Evolutionary conservation across 2,888 invertebrate genomes (phyloP).

Genomic region (Spatulosminthurus flaviceps): DNA sequence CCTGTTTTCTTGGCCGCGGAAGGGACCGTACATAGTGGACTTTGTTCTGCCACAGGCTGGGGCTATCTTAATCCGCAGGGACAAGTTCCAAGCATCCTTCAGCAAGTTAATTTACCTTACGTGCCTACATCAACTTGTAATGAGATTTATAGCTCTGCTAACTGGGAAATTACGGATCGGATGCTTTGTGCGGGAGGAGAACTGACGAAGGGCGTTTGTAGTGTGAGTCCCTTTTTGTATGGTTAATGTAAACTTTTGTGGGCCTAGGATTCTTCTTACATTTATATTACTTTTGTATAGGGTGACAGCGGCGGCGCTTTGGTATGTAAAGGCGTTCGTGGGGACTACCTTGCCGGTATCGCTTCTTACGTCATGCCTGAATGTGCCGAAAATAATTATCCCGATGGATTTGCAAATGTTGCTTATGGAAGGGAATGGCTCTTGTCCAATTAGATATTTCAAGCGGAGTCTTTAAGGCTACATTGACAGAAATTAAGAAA

Average conservation of each 20-base stretch:
- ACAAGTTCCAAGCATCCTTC: slow-evolving; percentile 5
- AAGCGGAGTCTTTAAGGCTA: no score
- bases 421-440: background rate
- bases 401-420: slow-evolving; percentile 31
- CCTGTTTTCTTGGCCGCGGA: background rate
- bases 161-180: background rate
- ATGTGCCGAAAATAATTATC: slow-evolving; percentile 5
- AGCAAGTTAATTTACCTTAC: background rate
- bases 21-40: background rate
- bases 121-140: background rate
- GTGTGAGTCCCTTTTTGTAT: slow-evolving; percentile 1
- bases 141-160: background rate
- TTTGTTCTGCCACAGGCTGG: slow-evolving; percentile 24
- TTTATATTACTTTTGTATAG: background rate
- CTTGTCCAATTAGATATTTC: background rate
- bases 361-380: slow-evolving; percentile 15
- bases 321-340: slow-evolving; percentile 1
- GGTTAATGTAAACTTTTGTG: no score
- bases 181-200: slow-evolving; percentile 1
- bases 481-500: no score
- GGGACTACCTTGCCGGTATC: slow-evolving; percentile 24
- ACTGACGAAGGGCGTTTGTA: background rate
- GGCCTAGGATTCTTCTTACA: background rate
- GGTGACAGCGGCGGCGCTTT: slow-evolving; percentile 31
- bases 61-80: slow-evolving; percentile 6